These are phyloP conservation scores for Pelodytes ibericus DNA, from an alignment of 2,797 vertebrate species.

Conservation along the genomic window DNA sequence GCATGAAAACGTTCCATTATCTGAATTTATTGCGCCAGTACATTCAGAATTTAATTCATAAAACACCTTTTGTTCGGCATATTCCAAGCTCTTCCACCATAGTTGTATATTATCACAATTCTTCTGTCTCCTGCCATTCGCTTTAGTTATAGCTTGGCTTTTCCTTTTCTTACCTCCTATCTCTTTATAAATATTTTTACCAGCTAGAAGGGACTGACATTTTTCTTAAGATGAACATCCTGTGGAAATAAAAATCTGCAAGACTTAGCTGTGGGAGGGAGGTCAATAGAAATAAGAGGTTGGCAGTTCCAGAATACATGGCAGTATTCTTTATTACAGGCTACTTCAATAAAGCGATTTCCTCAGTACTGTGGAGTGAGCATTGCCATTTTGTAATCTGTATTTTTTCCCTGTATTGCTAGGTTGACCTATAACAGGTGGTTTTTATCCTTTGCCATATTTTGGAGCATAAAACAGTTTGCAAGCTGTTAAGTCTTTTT, in stretches of 20 bases:
- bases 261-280: conserved; percentile 21
- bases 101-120: conserved; percentile 6
- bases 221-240: conserved; percentile 14
- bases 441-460: not conserved
- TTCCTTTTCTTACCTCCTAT: conserved; percentile 9
- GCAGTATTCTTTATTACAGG: conserved; percentile 16
- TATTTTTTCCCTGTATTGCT: conserved; percentile 12
- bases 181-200: conserved; percentile 34
- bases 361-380: not conserved
- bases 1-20: not conserved
- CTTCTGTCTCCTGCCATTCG: not conserved
- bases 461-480: conserved; percentile 18
- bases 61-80: not conserved
- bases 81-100: not conserved
- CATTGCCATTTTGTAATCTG: not conserved
- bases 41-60: not conserved
- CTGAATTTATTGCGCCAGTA: conserved; percentile 2
- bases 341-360: not conserved
- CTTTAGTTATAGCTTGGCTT: not conserved
- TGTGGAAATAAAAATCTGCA: conserved; percentile 24
- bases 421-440: not conserved
- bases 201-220: conserved; percentile 26
- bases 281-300: conserved; percentile 23
- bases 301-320: not conserved
- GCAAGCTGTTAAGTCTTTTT: conserved; percentile 9